Conservation (phyloP, 2,113 vertebrate species). For the Leptobrachium leishanense region DNA sequence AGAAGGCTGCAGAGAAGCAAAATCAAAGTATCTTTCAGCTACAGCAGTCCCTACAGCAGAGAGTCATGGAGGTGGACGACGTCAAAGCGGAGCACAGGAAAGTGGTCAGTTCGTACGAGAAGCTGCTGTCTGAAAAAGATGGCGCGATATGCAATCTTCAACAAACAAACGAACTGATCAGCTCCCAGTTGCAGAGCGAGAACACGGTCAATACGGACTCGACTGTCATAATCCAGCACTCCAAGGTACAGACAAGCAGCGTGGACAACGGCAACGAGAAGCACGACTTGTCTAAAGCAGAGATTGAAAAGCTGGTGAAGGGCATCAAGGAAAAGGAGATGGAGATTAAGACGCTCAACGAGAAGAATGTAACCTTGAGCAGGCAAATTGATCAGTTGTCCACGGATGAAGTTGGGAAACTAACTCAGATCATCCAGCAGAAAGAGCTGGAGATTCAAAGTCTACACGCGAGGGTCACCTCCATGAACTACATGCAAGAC, state of each 20-base stretch:
- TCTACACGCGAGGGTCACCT: conserved; percentile 81
- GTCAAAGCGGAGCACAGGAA: conserved; percentile 80
- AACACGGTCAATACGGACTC: conserved; percentile 66
- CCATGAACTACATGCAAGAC: conserved; percentile 77
- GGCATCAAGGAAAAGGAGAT: conserved; percentile 93
- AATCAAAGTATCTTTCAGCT: conserved; percentile 71
- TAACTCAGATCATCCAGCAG: conserved; percentile 87
- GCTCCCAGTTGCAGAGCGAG: conserved; percentile 67
- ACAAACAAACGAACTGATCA: conserved; percentile 74
- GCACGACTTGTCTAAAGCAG: conserved; percentile 92
- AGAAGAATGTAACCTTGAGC: conserved; percentile 86
- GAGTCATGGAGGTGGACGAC: conserved; percentile 83
- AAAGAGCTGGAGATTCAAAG: conserved; percentile 92
- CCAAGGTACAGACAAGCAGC: conserved; percentile 80
- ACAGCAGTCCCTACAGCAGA: conserved; percentile 79
- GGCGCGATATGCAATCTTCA: conserved; percentile 82
- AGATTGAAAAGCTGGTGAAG: conserved; percentile 84
- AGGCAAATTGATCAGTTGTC: conserved; percentile 88
- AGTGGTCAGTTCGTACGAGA: conserved; percentile 76
- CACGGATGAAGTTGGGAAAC: conserved; percentile 87
- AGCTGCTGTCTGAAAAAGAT: conserved; percentile 81
- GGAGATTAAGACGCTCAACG: conserved; percentile 89
- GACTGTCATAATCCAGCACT: conserved; percentile 82
- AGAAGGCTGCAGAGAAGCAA: conserved; percentile 79
- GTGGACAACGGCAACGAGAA: conserved; percentile 92